These are phyloP conservation scores for Mya arenaria DNA, from an alignment of 1,140 invertebrate species.

Conservation along the genomic window DNA sequence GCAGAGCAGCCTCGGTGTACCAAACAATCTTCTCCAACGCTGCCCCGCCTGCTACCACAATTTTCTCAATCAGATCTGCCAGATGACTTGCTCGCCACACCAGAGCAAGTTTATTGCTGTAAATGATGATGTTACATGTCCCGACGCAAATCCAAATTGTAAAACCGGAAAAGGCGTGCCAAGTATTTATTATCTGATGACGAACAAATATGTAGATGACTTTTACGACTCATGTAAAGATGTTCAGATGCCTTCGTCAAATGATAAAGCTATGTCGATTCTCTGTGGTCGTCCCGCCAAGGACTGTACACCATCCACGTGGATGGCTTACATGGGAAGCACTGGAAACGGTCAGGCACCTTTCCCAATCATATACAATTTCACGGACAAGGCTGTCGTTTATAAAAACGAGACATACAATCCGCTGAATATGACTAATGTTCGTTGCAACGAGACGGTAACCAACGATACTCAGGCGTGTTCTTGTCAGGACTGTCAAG, in stretches of 20 bases:
- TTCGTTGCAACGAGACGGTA: slow-evolving; percentile 86
- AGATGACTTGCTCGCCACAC: slow-evolving; percentile 90
- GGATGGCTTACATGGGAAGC: slow-evolving; percentile 86
- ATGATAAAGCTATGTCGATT: slow-evolving; percentile 88
- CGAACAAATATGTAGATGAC: slow-evolving; percentile 86
- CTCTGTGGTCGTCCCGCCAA: slow-evolving; percentile 88
- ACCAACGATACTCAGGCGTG: slow-evolving; percentile 87
- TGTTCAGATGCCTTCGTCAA: slow-evolving; percentile 90
- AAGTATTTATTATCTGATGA: slow-evolving; percentile 84
- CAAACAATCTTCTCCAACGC: slow-evolving; percentile 86
- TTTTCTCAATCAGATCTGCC: slow-evolving; percentile 90
- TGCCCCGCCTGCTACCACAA: slow-evolving; percentile 94
- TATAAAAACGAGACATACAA: slow-evolving; percentile 78
- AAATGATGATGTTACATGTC: slow-evolving; percentile 44
- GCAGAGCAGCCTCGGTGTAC: slow-evolving; percentile 85
- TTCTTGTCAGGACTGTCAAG: slow-evolving; percentile 94
- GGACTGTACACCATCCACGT: slow-evolving; percentile 72
- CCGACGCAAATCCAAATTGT: slow-evolving; percentile 3
- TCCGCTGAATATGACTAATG: slow-evolving; percentile 85
- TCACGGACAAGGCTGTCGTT: slow-evolving; percentile 56
- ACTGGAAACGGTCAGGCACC: slow-evolving; percentile 86
- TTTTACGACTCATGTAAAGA: slow-evolving; percentile 92
- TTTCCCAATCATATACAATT: slow-evolving; percentile 90
- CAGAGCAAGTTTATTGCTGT: slow-evolving; percentile 88
- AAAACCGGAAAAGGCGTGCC: slow-evolving; percentile 71